Conservation (phyloP, 2,888 invertebrate genomes). For the Carabus problematicus region DNA sequence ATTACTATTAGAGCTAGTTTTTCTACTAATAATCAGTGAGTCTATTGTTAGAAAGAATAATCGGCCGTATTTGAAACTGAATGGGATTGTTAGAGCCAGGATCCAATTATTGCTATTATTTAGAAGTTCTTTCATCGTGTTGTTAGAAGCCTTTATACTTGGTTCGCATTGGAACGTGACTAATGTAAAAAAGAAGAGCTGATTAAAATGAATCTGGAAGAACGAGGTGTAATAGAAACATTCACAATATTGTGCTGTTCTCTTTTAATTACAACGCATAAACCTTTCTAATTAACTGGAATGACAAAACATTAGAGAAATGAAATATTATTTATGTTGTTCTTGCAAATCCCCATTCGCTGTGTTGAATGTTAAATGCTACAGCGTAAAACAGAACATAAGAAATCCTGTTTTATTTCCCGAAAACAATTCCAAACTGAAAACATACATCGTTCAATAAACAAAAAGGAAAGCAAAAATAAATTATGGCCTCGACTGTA, state of each 20-base stretch:
- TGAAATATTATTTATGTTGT: too few relatives aligned
- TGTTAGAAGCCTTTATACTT: constrained; percentile 2
- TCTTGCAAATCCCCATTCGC: too few relatives aligned
- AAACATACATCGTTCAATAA: constrained; percentile 18
- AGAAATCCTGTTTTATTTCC: constrained; percentile 14
- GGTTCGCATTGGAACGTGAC: constrained; percentile 8
- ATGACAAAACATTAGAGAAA: too few relatives aligned
- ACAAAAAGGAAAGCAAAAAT: constrained; percentile 21
- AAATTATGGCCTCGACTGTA: constrained; percentile 22
- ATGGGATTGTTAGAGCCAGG: constrained; percentile 22
- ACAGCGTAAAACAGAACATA: constrained; percentile 1
- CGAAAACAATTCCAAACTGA: not conserved
- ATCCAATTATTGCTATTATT: constrained; percentile 17
- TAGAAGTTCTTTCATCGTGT: not conserved
- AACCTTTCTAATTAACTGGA: too few relatives aligned
- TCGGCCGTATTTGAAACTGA: constrained; percentile 21
- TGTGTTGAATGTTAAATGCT: not conserved
- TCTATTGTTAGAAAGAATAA: constrained; percentile 36
- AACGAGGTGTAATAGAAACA: too few relatives aligned
- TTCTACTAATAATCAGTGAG: constrained; percentile 36
- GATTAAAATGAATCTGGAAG: constrained; percentile 7
- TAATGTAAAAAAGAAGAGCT: not conserved
- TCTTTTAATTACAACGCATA: too few relatives aligned
- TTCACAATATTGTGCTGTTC: too few relatives aligned
- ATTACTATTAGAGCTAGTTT: constrained; percentile 41